Conservation (phyloP, 2,113 vertebrate genomes). For the Heterochromis multidens region DNA sequence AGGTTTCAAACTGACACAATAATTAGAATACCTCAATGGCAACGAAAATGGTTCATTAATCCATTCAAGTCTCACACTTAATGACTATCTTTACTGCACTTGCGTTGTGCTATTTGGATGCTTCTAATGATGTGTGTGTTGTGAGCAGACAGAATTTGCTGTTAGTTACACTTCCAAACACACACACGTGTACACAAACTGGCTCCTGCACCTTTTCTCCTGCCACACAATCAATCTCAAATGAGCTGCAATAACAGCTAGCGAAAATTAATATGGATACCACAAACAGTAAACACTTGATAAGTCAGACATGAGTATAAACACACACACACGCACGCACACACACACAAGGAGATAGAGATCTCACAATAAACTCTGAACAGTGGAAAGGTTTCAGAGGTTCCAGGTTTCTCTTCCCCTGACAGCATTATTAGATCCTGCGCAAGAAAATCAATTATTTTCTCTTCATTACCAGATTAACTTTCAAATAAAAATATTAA, state of each 20-base stretch:
- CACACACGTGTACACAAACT: not conserved
- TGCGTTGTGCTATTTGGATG: conserved; percentile 60
- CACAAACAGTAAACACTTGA: conserved; percentile 59
- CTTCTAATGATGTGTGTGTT: conserved; percentile 63
- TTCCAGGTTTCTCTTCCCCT: conserved; percentile 4
- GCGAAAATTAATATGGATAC: conserved; percentile 55
- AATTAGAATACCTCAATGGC: conserved; percentile 63
- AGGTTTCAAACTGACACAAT: conserved; percentile 46
- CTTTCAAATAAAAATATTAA: conserved; percentile 15
- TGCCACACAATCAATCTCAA: conserved; percentile 32
- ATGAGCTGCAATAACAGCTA: conserved; percentile 45
- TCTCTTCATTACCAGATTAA: conserved; percentile 3
- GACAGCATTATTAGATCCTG: conserved; percentile 13
- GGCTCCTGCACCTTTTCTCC: conserved; percentile 2
- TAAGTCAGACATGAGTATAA: conserved; percentile 28
- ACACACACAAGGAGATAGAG: conserved; percentile 2
- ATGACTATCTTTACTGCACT: conserved; percentile 49
- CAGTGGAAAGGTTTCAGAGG: conserved; percentile 21
- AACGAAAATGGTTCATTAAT: conserved; percentile 64
- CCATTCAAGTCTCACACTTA: conserved; percentile 57
- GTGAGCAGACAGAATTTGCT: conserved; percentile 33
- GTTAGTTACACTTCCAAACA: conserved; percentile 22
- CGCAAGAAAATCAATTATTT: conserved; percentile 22
- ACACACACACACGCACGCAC: not conserved
- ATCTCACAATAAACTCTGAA: conserved; percentile 30